These are phyloP conservation scores for Trichonephila inaurata DNA, from an alignment of 1,140 invertebrate species.

Conservation along the genomic window DNA sequence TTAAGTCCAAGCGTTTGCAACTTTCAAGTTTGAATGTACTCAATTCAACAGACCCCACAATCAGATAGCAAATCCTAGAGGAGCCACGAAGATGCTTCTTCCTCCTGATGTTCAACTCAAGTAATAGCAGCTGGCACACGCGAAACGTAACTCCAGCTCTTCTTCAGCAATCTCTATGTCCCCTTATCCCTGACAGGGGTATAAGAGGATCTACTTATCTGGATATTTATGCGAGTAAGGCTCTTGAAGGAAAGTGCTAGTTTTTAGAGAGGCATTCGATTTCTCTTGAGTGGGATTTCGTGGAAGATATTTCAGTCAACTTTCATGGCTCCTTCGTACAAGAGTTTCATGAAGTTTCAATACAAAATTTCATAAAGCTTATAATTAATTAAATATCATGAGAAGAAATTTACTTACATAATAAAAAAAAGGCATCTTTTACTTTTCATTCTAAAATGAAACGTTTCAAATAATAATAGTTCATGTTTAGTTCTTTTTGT, in stretches of 20 bases:
- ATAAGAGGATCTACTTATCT: constrained; percentile 34
- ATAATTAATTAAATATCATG: too few relatives aligned
- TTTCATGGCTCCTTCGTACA: not conserved
- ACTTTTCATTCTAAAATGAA: too few relatives aligned
- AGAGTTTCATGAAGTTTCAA: not conserved
- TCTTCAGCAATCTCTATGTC: not conserved
- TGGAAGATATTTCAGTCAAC: not conserved
- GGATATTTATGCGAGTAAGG: not conserved
- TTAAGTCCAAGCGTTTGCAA: not conserved
- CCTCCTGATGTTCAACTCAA: not conserved
- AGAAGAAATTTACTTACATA: too few relatives aligned
- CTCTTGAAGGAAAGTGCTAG: constrained; percentile 7
- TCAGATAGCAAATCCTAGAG: constrained; percentile 27
- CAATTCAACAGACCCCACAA: not conserved
- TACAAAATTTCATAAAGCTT: too few relatives aligned
- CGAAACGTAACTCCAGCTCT: not conserved
- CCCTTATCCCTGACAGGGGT: not conserved
- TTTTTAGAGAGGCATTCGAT: constrained; percentile 27
- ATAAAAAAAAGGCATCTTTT: too few relatives aligned
- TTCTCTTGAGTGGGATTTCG: constrained; percentile 16
- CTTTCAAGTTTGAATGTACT: not conserved
- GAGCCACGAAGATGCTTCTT: not conserved
- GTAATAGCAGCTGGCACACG: not conserved
- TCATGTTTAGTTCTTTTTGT: too few relatives aligned
- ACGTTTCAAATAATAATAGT: too few relatives aligned